Percentiles rank a stretch among this genome's conserved stretches.
Evolutionary conservation across 35 echinoderm and acorn worm species (phyloP).

Genomic region (Heliocidaris tuberculata): DNA sequence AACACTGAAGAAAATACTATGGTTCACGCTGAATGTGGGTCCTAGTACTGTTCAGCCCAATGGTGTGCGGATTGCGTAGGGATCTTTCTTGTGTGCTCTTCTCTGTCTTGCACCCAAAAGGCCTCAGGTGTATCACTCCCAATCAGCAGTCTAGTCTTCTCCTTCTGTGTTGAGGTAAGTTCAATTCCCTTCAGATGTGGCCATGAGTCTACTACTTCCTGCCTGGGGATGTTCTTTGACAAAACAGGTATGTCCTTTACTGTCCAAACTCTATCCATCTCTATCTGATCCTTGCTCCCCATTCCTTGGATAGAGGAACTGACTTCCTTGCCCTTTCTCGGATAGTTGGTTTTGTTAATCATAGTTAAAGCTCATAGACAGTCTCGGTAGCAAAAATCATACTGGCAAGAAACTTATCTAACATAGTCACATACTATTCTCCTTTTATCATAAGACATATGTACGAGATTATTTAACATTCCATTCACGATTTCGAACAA

Average conservation of each 20-base stretch:
- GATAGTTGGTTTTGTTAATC: not conserved
- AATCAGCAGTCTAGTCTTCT: conserved; percentile 46
- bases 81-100: conserved; percentile 36
- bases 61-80: conserved; percentile 46
- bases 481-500: no score
- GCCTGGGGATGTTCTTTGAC: conserved; percentile 10
- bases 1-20: not conserved
- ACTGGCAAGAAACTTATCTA: no score
- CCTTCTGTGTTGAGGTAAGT: not conserved
- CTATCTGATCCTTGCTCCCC: not conserved
- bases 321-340: conserved; percentile 7
- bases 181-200: conserved; percentile 52
- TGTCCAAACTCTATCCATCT: conserved; percentile 53
- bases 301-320: conserved; percentile 28
- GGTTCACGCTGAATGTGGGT: not conserved
- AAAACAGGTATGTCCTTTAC: conserved; percentile 43
- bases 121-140: conserved; percentile 63
- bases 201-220: conserved; percentile 39
- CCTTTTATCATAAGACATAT: no score
- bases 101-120: conserved; percentile 66
- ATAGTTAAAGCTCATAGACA: no score
- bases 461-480: no score
- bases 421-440: no score
- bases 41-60: conserved; percentile 52
- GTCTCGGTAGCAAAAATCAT: no score